Evolutionary conservation across 2,888 invertebrate genomes (phyloP).

Genomic region (Parochlus steinenii): DNA sequence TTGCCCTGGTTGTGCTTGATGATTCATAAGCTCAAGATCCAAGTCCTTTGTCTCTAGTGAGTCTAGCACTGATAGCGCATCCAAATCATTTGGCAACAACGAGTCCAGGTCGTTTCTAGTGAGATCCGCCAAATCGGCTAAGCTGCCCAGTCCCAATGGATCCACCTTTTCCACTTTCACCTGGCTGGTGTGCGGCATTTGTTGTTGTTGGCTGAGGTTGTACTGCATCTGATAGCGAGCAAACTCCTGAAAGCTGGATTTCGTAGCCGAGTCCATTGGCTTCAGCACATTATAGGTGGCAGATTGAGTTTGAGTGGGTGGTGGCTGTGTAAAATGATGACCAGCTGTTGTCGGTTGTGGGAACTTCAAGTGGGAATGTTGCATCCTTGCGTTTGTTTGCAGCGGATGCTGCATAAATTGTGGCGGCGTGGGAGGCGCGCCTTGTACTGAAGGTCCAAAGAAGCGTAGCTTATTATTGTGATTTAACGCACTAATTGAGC

Average conservation of each 20-base stretch:
- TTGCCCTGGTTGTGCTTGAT: conserved; percentile 31
- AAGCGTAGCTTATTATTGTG: conserved; percentile 11
- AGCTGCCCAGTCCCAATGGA: conserved; percentile 13
- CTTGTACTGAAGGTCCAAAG: conserved; percentile 12
- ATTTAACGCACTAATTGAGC: conserved; percentile 6
- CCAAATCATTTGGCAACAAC: conserved; percentile 46
- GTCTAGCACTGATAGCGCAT: conserved; percentile 42
- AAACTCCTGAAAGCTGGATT: conserved; percentile 45
- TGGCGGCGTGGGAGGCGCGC: conserved; percentile 16
- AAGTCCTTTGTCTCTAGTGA: conserved; percentile 29
- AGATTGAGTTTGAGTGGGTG: conserved; percentile 10
- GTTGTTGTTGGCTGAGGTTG: conserved; percentile 36
- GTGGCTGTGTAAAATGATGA: conserved; percentile 18
- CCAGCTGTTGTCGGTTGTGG: conserved; percentile 15
- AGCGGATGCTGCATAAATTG: background rate
- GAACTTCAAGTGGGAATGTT: conserved; percentile 14
- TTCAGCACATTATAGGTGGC: conserved; percentile 17
- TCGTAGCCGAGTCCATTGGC: conserved; percentile 44
- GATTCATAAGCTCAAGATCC: conserved; percentile 28
- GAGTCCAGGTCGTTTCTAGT: conserved; percentile 42
- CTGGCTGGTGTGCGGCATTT: conserved; percentile 18
- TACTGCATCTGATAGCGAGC: conserved; percentile 46
- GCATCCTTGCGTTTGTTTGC: conserved; percentile 12
- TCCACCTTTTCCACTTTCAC: too few relatives aligned
- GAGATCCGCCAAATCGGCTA: conserved; percentile 25